Evolutionary conservation across 2,888 invertebrate genomes (phyloP), one percentile per base, ranked within the genome.

Genomic region (Anodontia alba): DNA sequence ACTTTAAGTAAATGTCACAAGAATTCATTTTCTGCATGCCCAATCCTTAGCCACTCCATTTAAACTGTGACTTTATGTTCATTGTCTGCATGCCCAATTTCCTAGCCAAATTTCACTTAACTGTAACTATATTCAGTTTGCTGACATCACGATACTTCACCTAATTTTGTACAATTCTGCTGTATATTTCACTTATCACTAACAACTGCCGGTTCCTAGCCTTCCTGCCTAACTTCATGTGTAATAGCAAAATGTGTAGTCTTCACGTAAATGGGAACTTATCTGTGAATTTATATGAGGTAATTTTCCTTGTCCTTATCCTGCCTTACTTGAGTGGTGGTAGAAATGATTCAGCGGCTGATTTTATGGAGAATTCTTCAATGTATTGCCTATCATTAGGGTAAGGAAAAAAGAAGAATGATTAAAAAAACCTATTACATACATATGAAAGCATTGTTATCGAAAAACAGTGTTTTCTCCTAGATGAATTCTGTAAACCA

Each of bases 261-360:
- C 38, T 62, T 29, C 33, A 26, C 26, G 12, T 23, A 31, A 12
- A 33, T 62, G 33, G 57, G 57, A 57, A 26, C 29, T 57, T 29
- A 57, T 57, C 57, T 8, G 15, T 26, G 12, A 29, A 2, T 57
- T 26, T n/a, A 29, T 12, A 8, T 26, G 57, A 10, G 23, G 7
- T 29, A 57, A 38, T 26, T 23, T 26, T 57, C 57, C 57, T 57
- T 57, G 57, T 57, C n/a, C 57, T 57, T 57, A 57, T 57, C 62
- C 62, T 62, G 62, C 62, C 62, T n/a, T 38, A 38, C 38, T 38
- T 12, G 38, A 38, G 38, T 38, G 5, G 38, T 38, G 38, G 62
- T 62, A 33, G 62, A 33, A 62, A 62, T 62, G 62, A 62, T 20
- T 29, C 62, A 33, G 33, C 12, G 38, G 38, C 12, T 12, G 38